Evolutionary conservation across 2,888 invertebrate genomes (phyloP), one percentile per base, ranked within the genome.

Genomic region (Dromius quadrimaculatus): DNA sequence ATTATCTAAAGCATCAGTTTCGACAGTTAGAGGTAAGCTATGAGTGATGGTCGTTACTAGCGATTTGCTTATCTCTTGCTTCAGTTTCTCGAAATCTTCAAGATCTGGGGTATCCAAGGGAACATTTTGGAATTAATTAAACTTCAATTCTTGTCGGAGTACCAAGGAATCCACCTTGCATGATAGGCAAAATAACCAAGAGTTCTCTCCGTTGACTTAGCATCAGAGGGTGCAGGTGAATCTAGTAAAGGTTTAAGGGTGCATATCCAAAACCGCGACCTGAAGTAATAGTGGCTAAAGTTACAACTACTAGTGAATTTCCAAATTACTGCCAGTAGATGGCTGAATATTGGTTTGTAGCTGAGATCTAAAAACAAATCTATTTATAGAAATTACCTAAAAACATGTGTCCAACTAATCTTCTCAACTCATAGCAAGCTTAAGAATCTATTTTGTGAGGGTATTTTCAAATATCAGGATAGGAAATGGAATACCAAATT

Each of bases 1-100:
- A 50, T 4, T 20, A 20, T 50, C 22, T 4, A 22, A 50, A n/a
- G 50, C 50, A 50, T 4, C 22, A 3, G 50, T 50, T 20, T 50
- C 23, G 11, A 20, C 50, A 6, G 50, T 20, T n/a, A 50, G 20
- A 9, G 50, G 19, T 5, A 19, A 50, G 5, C 20, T 9, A 4
- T 20, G n/a, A 23, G 6, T 13, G 13, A 50, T 50, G n/a, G 50
- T n/a, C 2, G 22, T 50, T n/a, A 50, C 19, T 23, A 23, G 9
- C 17, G 50, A 20, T n/a, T 50, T 50, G 2, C 3, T 22, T 20
- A 50, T 20, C 3, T 50, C 50, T 17, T 50, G n/a, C 20, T 50
- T 50, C n/a, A 50, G 5, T 4, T 50, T 23, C 2, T 17, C 2
- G 2, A 45, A 9, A 4, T 11, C 45, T 45, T 45, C 2, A 2